Base-by-base conservation (phyloP, 1,140 invertebrate species). In the Melipona quadrifasciata region DNA sequence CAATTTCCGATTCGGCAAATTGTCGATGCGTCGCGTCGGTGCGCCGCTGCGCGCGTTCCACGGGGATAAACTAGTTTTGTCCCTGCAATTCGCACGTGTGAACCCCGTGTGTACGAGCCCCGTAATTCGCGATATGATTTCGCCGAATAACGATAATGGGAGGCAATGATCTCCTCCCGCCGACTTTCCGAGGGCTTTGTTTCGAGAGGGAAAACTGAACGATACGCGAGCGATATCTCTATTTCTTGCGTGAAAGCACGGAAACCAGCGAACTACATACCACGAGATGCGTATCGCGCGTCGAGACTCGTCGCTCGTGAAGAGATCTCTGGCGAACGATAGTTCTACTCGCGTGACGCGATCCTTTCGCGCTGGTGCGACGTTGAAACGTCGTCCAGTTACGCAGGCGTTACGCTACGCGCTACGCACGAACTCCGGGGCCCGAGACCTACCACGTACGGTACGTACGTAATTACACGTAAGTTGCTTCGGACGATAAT, bases 1-100 rank as follows among this genome's bases (percentile, higher is more conserved):
- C 82, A 81, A 82, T 85, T 88, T 89, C 78, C 87, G 87, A 88
- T 88, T 85, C 74, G 87, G 39, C 67, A 76, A 88, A 89, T 89
- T 84, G 75, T 55, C 71, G 55, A 55, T 34, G 39, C 39, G 39
- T 47, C 39, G 39, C 57, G 58, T 12, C 31, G 31, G 31, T 31
- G 31, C 31, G 31, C 31, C 31, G 31, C 2, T 31, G 71, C 67
- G 31, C 70, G 21, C 57, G 14, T 65, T 74, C 71, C 57, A 58
- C 19, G 31, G 31, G 8, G 82, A 64, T 67, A 79, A 78, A 83
- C 74, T 79, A 83, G 82, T 83, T 83, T 83, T 71, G 75, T 71
- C 39, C 55, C 3, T 21, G 34, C 65, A 70, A 58, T 78, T 31
- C 27, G 27, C 5, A 6, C n/a, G 64, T 55, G 53, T 55, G 34